phyloP scores from a whole-genome alignment of 1,140 invertebrate species.

The Drosophila azteca region DNA sequence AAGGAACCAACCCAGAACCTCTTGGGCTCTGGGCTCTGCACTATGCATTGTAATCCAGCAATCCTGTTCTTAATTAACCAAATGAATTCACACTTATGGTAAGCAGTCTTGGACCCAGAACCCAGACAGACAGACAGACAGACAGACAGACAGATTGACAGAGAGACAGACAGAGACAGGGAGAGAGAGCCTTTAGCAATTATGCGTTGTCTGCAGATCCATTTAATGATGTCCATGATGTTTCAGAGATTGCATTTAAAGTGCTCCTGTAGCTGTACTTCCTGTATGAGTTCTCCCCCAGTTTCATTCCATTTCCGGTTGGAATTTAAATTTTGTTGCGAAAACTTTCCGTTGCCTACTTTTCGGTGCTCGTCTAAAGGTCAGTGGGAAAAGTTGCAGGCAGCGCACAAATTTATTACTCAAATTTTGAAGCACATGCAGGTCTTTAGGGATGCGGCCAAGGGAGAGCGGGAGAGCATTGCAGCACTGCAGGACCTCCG shows the following conservation, averaged over 20 bases:
- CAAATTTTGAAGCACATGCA: conserved; percentile 43
- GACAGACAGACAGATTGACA: conserved; percentile 12
- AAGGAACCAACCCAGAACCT: not conserved
- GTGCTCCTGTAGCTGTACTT: not conserved
- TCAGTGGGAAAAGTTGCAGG: conserved; percentile 57
- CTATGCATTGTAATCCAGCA: conserved; percentile 56
- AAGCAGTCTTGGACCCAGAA: conserved; percentile 35
- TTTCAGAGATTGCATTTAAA: conserved; percentile 24
- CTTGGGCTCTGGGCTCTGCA: not conserved
- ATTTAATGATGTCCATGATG: conserved; percentile 55
- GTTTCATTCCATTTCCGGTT: conserved; percentile 3
- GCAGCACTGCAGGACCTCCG: conserved; percentile 12
- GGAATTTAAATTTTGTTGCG: conserved; percentile 56
- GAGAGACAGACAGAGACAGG: not conserved
- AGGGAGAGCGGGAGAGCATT: too few relatives aligned
- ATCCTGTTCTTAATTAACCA: conserved; percentile 75
- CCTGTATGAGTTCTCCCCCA: not conserved
- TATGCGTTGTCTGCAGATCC: conserved; percentile 39
- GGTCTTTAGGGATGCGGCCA: conserved; percentile 6
- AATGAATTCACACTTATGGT: conserved; percentile 76
- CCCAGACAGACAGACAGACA: conserved; percentile 12
- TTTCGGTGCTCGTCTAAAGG: conserved; percentile 35
- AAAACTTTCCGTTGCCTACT: conserved; percentile 38
- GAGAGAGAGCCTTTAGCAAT: conserved; percentile 36
- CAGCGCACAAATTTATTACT: conserved; percentile 57